Conservation (phyloP, 2,797 vertebrate species). For the Tangara arthus region DNA sequence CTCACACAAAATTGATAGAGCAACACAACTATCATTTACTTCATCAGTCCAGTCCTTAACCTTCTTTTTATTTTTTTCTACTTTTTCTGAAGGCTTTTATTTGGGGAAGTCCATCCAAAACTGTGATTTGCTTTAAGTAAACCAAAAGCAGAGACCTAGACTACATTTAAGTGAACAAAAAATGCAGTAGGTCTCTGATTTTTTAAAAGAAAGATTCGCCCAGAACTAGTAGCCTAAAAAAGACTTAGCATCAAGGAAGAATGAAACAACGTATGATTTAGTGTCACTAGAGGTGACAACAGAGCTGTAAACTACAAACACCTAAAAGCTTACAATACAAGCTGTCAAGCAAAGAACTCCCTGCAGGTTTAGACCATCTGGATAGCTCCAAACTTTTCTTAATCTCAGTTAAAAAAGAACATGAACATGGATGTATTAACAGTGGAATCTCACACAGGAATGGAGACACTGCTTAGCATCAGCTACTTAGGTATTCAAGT, state of each 20-base stretch:
- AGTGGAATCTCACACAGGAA: background rate
- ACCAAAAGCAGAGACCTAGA: background rate
- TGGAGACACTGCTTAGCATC: background rate
- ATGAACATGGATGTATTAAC: background rate
- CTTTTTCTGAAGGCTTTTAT: background rate
- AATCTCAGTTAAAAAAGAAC: background rate
- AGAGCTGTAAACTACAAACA: conserved; percentile 36
- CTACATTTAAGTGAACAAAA: background rate
- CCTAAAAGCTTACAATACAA: conserved; percentile 30
- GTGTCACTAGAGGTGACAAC: background rate
- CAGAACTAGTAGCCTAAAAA: background rate
- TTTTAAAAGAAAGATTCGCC: background rate
- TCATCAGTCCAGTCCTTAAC: background rate
- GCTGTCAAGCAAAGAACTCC: conserved; percentile 20
- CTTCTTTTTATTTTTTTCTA: background rate
- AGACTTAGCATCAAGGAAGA: background rate
- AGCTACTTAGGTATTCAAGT: background rate
- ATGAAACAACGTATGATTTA: background rate
- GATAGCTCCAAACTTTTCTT: conserved; percentile 28
- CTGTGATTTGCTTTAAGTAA: background rate
- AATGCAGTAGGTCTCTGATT: background rate
- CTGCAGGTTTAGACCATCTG: conserved; percentile 43
- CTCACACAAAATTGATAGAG: background rate
- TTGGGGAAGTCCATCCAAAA: background rate
- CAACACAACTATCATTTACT: background rate